Base-by-base conservation (phyloP, 2,113 vertebrate species). In the Speoplatyrhinus poulsoni region DNA sequence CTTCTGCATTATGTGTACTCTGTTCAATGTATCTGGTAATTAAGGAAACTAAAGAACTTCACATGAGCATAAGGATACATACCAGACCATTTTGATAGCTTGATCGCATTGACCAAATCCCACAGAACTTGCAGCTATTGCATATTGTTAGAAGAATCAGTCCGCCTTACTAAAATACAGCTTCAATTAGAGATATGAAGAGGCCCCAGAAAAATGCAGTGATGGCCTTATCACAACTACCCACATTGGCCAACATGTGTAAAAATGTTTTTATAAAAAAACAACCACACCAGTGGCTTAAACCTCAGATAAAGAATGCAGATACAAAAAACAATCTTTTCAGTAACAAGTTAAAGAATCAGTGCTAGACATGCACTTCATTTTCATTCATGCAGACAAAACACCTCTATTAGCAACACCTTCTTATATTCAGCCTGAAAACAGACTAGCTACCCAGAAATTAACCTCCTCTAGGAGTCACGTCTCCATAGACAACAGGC, bases 41-140 rank as follows among this genome's bases (percentile, higher is more conserved):
- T 83, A 84, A 71, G 64, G 70, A 75, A 79, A 80, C 73, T 75
- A 76, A 87, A 84, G 69, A 82, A 75, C 74, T 65, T 72, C 81
- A 88, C 84, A 81, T 83, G 71, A 71, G 73, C 74, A 75, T 53
- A 75, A 62, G 73, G 72, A 82, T 58, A 76, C 73, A 78, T 63
- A 67, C 76, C 70, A 83, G 78, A 67, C 77, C 19, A 54, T 75
- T 79, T 83, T 69, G 62, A n/a, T 15, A 64, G 81, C 70, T 55
- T 73, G 76, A 85, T 84, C 77, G 69, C 65, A 79, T 52, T 77
- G 80, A 83, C 77, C 78, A 72, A 46, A 72, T 82, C 64, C 68
- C 77, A 15, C 10, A 61, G 57, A 59, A 72, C 58, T 79, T 62
- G 63, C 57, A 46, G 55, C 65, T 65, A 62, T 54, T 67, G 79